Conservation (phyloP, 2,888 invertebrate species). For the Erebia epiphron region DNA sequence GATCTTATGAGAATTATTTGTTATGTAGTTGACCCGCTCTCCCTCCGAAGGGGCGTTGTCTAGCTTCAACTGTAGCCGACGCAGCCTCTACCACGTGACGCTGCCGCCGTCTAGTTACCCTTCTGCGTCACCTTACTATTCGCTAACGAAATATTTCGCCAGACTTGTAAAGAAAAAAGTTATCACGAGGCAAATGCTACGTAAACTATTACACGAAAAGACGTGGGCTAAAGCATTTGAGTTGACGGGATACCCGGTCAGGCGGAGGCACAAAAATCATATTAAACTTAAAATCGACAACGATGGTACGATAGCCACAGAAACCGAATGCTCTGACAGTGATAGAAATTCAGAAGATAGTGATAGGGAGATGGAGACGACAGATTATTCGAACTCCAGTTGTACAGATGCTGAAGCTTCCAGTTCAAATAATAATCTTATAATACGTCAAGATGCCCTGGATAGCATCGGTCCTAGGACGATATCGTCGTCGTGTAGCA, state of each 20-base stretch:
- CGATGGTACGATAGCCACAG: conserved; percentile 71
- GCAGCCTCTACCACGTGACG: conserved; percentile 83
- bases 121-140: conserved; percentile 89
- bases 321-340: conserved; percentile 71
- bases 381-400: conserved; percentile 68
- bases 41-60: conserved; percentile 81
- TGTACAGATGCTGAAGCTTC: conserved; percentile 63
- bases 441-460: conserved; percentile 84
- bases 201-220: conserved; percentile 87
- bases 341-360: conserved; percentile 57
- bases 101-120: conserved; percentile 89
- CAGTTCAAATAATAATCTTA: conserved; percentile 55
- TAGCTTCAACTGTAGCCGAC: conserved; percentile 79
- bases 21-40: conserved; percentile 78
- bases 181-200: conserved; percentile 87
- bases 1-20: conserved; percentile 52
- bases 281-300: conserved; percentile 70
- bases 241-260: conserved; percentile 71
- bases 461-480: conserved; percentile 74
- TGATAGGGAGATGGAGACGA: conserved; percentile 70
- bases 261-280: conserved; percentile 72
- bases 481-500: conserved; percentile 77
- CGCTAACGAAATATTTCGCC: conserved; percentile 89
- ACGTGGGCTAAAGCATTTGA: conserved; percentile 79
- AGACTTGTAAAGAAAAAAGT: conserved; percentile 88